A percentile compares a stretch with the other conserved stretches of the same genome.
These are phyloP conservation scores for Danionella dracula DNA, from an alignment of 2,797 vertebrate species.

Conservation along the genomic window DNA sequence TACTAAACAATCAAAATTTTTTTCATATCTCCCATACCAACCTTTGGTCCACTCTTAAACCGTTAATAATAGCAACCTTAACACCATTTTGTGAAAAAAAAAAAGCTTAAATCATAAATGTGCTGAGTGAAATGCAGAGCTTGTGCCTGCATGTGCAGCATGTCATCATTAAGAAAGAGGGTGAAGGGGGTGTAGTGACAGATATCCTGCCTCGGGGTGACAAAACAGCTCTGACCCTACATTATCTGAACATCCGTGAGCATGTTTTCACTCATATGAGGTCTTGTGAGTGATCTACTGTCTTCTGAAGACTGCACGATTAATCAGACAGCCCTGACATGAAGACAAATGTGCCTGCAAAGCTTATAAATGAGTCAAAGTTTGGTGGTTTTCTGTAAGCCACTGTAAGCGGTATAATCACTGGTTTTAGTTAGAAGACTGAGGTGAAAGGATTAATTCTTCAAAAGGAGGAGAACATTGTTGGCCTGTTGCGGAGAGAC, in stretches of 20 bases:
- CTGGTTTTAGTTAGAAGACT: neutral
- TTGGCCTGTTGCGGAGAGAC: neutral
- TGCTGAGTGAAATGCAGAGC: slow-evolving; percentile 33
- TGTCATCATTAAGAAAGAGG: slow-evolving; percentile 61
- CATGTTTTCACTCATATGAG: slow-evolving; percentile 32
- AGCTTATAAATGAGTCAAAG: neutral
- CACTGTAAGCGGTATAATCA: neutral
- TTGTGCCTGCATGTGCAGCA: slow-evolving; percentile 47
- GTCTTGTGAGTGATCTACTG: slow-evolving; percentile 52
- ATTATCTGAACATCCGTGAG: slow-evolving; percentile 34
- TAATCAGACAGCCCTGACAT: neutral
- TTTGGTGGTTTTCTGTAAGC: slow-evolving; percentile 22
- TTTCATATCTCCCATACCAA: too few species aligned
- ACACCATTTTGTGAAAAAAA: too few species aligned
- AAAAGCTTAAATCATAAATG: neutral
- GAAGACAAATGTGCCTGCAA: neutral
- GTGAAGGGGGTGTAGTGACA: slow-evolving; percentile 62
- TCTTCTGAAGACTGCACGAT: slow-evolving; percentile 37
- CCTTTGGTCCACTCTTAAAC: too few species aligned
- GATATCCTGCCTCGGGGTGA: slow-evolving; percentile 50
- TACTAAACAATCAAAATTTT: too few species aligned
- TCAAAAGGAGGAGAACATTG: neutral
- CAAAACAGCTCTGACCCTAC: slow-evolving; percentile 51
- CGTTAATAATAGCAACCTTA: neutral
- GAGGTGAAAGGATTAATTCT: slow-evolving; percentile 10